Percentiles rank a stretch among this genome's conserved stretches.
Conservation (phyloP, 2,888 invertebrate genomes). For the Aricia artaxerxes region DNA sequence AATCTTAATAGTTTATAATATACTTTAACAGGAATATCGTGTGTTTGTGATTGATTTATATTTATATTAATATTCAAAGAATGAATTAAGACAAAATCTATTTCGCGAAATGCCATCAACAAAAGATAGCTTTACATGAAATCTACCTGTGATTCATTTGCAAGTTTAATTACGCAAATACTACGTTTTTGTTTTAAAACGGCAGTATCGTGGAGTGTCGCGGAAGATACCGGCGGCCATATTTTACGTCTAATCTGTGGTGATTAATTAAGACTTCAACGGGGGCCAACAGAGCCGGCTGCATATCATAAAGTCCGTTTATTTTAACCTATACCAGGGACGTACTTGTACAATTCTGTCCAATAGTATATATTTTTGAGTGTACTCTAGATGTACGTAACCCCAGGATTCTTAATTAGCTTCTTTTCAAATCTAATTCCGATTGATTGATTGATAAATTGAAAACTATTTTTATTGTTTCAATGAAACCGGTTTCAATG, state of each 20-base stretch:
- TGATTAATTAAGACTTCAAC: constrained; percentile 73
- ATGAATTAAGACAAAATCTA: too few relatives aligned
- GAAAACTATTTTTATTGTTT: too few relatives aligned
- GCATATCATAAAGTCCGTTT: constrained; percentile 67
- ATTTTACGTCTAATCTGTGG: constrained; percentile 71
- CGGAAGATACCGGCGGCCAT: constrained; percentile 55
- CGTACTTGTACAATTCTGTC: constrained; percentile 44
- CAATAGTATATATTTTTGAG: background rate
- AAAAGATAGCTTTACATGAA: background rate
- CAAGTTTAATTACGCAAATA: constrained; percentile 25
- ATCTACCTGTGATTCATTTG: background rate
- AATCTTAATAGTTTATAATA: too few relatives aligned
- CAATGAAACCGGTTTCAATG: too few relatives aligned
- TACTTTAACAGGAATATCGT: too few relatives aligned
- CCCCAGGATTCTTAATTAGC: too few relatives aligned
- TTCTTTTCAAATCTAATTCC: too few relatives aligned
- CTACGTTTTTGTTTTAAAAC: constrained; percentile 22
- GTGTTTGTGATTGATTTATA: too few relatives aligned
- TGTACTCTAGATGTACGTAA: background rate
- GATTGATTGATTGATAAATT: too few relatives aligned
- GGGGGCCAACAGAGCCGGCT: constrained; percentile 54
- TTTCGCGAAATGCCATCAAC: background rate
- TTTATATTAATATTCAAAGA: too few relatives aligned
- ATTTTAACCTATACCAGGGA: constrained; percentile 55
- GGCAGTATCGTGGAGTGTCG: constrained; percentile 35